Conservation (phyloP, 2,797 vertebrate species). For the Sebastes elongatus region DNA sequence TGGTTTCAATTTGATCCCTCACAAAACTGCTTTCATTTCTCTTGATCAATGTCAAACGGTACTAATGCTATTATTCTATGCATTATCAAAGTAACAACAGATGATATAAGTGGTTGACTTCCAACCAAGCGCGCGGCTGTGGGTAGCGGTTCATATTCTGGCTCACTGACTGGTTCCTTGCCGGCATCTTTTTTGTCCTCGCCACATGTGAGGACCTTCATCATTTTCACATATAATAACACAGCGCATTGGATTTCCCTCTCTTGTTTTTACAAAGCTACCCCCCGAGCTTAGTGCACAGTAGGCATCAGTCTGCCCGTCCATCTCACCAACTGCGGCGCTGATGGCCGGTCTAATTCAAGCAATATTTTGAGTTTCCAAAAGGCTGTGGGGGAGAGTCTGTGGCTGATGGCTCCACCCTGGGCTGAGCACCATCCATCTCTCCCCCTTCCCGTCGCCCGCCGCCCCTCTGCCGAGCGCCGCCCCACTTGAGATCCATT, state of each 20-base stretch:
- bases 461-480: conserved; percentile 45
- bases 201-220: conserved; percentile 55
- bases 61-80: conserved; percentile 65
- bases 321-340: conserved; percentile 43
- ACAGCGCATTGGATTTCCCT: conserved; percentile 61
- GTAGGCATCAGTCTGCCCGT: conserved; percentile 54
- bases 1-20: conserved; percentile 76
- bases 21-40: conserved; percentile 61
- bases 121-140: conserved; percentile 33
- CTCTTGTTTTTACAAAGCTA: conserved; percentile 44
- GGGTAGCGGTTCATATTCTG: conserved; percentile 22
- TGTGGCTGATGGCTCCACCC: conserved; percentile 76
- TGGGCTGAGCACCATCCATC: conserved; percentile 79
- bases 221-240: conserved; percentile 66
- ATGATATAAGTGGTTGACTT: conserved; percentile 54
- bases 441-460: conserved; percentile 48
- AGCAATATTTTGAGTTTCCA: conserved; percentile 54
- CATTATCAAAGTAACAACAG: conserved; percentile 71
- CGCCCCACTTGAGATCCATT: conserved; percentile 74
- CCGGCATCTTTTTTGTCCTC: conserved; percentile 29
- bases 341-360: conserved; percentile 55
- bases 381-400: conserved; percentile 53
- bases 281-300: conserved; percentile 45
- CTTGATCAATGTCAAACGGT: conserved; percentile 59
- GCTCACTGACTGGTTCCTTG: conserved; percentile 6